Base-by-base conservation (phyloP, 2,888 invertebrate species). In the Acrocyrtus sp. region DNA sequence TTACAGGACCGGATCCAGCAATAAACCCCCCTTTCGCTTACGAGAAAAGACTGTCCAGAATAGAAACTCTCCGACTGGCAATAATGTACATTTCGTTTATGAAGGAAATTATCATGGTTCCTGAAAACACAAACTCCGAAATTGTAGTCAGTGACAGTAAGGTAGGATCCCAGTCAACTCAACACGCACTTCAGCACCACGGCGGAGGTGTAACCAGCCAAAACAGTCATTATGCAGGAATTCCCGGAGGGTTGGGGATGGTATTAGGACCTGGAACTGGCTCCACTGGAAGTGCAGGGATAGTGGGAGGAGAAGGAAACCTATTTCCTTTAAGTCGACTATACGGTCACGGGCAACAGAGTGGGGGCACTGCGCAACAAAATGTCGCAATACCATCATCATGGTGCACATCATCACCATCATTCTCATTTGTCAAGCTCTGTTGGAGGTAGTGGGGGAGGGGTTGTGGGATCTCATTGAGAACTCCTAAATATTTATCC, bases 1-100 rank as follows among this genome's bases (percentile, higher is more conserved):
- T 41, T 27, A 26, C 22, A 75, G 77, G 72, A 67, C 67, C 50
- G 74, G 70, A 24, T 27, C 62, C 24, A 34, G 60, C 21, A 77
- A 75, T 41, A 61, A 76, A 21, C 76, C 78, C 6, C 67, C 87
- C 97, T 0, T 98, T 98, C 83, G 96, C 97, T 0, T 97, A 97
- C 84, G 97, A 98, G 85, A 97, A 97, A 84, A 90, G 96, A 0
- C 88, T 98, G 1, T 97, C 96, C 0, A 90, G 97, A 78, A 97
- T 98, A 83, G 97, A 98, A 86, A 98, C 97, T 0, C 87, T 98
- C 0, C 90, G 96, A 0, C 86, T 98, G 82, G 97, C 97, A 62
- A 96, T 97, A 82, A 96, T 95, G 0, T 98, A 98, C 86, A 98
- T 98, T 82, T 92, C 94, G 76, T 98, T 97, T 85, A 97, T 98